Evolutionary conservation across 2,888 invertebrate genomes (phyloP), one percentile per base, ranked within the genome.

Genomic region (Limenitis camilla): DNA sequence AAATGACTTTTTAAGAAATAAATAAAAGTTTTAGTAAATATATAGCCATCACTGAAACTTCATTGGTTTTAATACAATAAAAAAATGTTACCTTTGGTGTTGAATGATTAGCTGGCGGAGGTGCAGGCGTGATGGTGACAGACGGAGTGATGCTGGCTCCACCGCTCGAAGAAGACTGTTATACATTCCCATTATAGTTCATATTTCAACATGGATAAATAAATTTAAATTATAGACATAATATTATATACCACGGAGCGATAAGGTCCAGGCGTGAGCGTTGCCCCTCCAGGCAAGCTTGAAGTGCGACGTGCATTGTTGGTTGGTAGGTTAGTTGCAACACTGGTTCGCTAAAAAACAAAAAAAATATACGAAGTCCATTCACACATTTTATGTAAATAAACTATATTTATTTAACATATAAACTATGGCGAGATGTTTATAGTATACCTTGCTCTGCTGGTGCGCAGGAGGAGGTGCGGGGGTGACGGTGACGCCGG

Each of bases 111-210:
- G 91, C 87, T 56, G 92, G 93, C 49, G 92, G 92, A 28, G 92
- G 92, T 39, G 93, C 93, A 8, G 93, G 93, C 5, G 93, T 93
- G 69, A 93, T 93, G 56, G 93, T 93, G 62, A 93, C 93, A 36
- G 92, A 92, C 0, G 93, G 93, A 11, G 91, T 91, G 71, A 91
- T 91, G 55, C 81, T 87, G 0, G 87, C 85, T 4, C 84, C 87
- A 5, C 85, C 78, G 28, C 75, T 71, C 0, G 81, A 72, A 0
- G 83, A 76, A 5, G 80, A 80, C 86, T 87, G 72, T 1, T 33
- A 10, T 33, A 31, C 2, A 31, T 9, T 19, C 5, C 2, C 6
- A 8, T 40, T 27, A 30, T n/a, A 9, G 42, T 5, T n/a, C 9
- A 6, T 6, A 19, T 2, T 10, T 7, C 6, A 11, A 2, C 10